Evolutionary conservation across 1,140 invertebrate species (phyloP), one percentile per base, ranked within the genome.

Genomic region (Tenebrio molitor): DNA sequence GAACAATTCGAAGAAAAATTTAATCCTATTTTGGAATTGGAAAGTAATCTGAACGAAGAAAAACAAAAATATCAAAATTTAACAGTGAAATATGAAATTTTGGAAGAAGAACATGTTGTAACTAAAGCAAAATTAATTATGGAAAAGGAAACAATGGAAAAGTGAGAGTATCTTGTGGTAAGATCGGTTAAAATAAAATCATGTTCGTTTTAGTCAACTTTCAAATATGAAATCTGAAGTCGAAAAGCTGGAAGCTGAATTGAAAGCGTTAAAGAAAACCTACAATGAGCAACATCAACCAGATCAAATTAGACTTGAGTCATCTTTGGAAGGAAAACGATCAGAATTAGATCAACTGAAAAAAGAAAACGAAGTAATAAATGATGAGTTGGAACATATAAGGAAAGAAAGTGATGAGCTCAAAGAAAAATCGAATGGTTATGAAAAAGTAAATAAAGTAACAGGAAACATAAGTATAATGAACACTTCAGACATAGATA

Each of bases 41-140:
- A 93, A 82, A 84, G 87, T 74, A 87, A 89, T 34, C 75, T 94
- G 25, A 85, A 85, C 29, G 85, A 85, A 15, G 90, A 91, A 78
- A 88, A 89, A 66, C 88, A 91, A 70, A 90, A 93, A 74, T 92
- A 92, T 81, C 90, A 93, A 72, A 92, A 95, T 74, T 84, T 96
- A 5, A 94, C 91, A 19, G 85, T 86, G 1, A 94, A 93, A 81
- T 93, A 95, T 82, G 93, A 94, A 78, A 86, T 92, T 69, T 83
- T 96, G n/a, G 90, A 91, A 79, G 92, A 95, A 81, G 92, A 95
- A 79, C 92, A 92, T 75, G 91, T 93, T 0, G 87, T 92, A 0
- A 90, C 90, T 50, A 95, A 94, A 82, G 89, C 91, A 10, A 88
- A 92, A 82, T 83, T 94, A 0, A 90, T 92, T 2, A 90, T 89